Percentiles rank a stretch among this genome's conserved stretches.
phyloP scores from a whole-genome alignment of 2,113 vertebrate species.

The Brachypteracias leptosomus region DNA sequence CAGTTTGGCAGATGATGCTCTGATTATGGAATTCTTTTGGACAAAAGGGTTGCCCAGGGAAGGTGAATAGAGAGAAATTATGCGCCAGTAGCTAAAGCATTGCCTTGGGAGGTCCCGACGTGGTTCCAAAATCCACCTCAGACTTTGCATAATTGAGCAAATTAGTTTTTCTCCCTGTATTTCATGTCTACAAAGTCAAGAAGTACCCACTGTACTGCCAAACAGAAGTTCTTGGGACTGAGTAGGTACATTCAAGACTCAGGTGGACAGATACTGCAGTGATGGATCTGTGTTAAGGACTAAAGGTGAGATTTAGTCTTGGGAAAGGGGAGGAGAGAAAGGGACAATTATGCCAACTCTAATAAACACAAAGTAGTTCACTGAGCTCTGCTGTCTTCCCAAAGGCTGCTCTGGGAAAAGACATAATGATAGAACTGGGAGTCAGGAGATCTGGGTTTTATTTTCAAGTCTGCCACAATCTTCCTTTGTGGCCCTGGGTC shows the following conservation, averaged over 20 bases:
- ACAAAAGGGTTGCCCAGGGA: not conserved
- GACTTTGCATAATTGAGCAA: not conserved
- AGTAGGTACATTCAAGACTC: not conserved
- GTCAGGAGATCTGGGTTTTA: constrained; percentile 68
- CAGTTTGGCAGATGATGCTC: not conserved
- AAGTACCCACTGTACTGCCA: too few species aligned
- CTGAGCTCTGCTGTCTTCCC: constrained; percentile 55
- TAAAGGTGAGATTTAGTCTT: constrained; percentile 29
- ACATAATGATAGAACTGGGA: constrained; percentile 69
- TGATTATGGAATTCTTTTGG: not conserved
- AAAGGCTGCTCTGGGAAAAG: constrained; percentile 67
- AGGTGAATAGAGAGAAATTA: not conserved
- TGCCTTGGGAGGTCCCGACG: not conserved
- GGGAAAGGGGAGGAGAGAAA: constrained; percentile 31
- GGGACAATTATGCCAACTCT: constrained; percentile 55
- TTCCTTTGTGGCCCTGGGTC: constrained; percentile 69
- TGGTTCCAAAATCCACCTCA: not conserved
- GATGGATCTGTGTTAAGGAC: not conserved
- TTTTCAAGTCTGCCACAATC: constrained; percentile 69
- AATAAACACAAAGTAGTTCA: constrained; percentile 68
- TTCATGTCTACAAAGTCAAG: not conserved
- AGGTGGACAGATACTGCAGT: not conserved
- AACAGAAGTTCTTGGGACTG: not conserved
- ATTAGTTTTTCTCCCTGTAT: not conserved
- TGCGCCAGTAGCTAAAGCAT: not conserved